Base-by-base conservation (phyloP, 2,797 vertebrate species). In the Neosalanx taihuensis region DNA sequence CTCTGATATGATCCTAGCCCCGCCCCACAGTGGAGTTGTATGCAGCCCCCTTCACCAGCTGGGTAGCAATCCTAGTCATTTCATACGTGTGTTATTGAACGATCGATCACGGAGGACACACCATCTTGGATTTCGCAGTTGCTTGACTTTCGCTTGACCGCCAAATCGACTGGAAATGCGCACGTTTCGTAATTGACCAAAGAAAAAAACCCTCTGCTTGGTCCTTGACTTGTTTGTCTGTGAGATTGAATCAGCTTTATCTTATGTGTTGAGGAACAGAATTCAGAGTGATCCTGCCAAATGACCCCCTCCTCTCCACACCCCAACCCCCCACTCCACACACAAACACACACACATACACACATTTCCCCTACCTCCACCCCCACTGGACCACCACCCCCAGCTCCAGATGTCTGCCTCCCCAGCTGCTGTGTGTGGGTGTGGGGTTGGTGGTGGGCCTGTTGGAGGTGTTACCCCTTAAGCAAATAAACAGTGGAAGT, bases 161-260 rank as follows among this genome's bases (percentile, higher is more conserved):
- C 9, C 12, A 41, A 41, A 7, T 41, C 37, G 37, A 10, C 37
- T 37, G 23, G 35, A 41, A 6, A 20, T 18, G 56, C 41, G n/a
- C 20, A 2, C 12, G 20, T 26, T 26, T 65, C 37, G 35, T 64
- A 12, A 17, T 41, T n/a, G 23, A 26, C 49, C 18, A 1, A 7
- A 46, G 46, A 37, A 69, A 61, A 67, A 10, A 53, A n/a, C 15
- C 58, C 59, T 74, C 53, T 68, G 51, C 65, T 76, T 41, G 29
- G 58, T 61, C 70, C 72, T 58, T 35, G 17, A n/a, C 7, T 31
- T 70, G 76, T 81, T 76, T 81, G 66, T 64, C 53, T 81, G 71
- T 70, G 53, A 62, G 70, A 79, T 71, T 64, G n/a, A 5, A 30
- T 67, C 49, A 30, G 18, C 53, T 70, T 71, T 79, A 60, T 83